phyloP scores from a whole-genome alignment of 2,113 vertebrate species.

The Gila orcuttii region DNA sequence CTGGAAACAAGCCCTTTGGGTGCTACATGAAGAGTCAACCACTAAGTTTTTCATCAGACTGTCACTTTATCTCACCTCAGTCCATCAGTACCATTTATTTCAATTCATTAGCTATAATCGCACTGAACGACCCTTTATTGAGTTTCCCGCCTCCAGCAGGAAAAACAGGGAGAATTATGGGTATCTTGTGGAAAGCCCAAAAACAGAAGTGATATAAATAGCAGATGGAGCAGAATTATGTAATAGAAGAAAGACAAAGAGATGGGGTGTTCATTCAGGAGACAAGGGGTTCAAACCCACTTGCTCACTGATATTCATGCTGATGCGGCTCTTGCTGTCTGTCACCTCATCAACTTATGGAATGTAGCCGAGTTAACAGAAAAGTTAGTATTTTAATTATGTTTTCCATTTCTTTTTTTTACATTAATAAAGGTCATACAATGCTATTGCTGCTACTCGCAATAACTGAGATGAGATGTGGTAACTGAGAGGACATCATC shows the following conservation, averaged over 20 bases:
- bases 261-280: neutral
- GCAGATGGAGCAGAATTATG: constrained; percentile 43
- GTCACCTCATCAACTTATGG: neutral
- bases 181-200: constrained; percentile 2
- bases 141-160: constrained; percentile 19
- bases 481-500: constrained; percentile 11
- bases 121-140: constrained; percentile 1
- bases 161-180: constrained; percentile 22
- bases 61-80: neutral
- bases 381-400: neutral
- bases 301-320: constrained; percentile 30
- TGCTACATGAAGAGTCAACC: neutral
- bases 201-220: constrained; percentile 45
- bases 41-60: neutral
- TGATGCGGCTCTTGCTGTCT: constrained; percentile 25
- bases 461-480: neutral
- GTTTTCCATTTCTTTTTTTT: neutral
- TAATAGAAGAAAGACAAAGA: constrained; percentile 32
- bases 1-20: constrained; percentile 20
- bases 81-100: constrained; percentile 19
- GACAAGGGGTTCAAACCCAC: constrained; percentile 25
- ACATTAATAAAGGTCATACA: neutral
- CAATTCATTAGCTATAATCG: constrained; percentile 29
- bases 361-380: constrained; percentile 11
- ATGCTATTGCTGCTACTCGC: neutral